These are phyloP conservation scores for Peromyscus nudipes DNA, from an alignment of 2,797 vertebrate genomes.

Conservation along the genomic window DNA sequence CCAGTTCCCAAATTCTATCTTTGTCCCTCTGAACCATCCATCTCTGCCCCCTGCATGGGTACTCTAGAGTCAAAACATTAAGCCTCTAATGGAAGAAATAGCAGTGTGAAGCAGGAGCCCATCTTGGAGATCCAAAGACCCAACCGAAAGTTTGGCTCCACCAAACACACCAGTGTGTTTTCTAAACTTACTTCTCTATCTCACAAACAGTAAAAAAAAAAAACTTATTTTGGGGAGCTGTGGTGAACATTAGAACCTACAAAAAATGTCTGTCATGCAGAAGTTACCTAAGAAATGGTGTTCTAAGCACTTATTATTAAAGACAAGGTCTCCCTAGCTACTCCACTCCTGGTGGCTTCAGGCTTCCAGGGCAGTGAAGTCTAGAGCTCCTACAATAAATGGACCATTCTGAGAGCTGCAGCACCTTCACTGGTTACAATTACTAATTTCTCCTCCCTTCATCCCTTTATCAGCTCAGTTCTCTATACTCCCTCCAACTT, in stretches of 20 bases:
- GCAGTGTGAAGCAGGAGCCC: background rate
- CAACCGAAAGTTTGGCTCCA: slow-evolving; percentile 36
- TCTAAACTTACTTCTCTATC: slow-evolving; percentile 13
- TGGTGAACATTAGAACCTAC: slow-evolving; percentile 12
- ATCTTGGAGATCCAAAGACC: background rate
- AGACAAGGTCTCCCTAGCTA: slow-evolving; percentile 19
- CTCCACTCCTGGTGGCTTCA: background rate
- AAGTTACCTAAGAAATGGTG: background rate
- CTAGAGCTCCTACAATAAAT: background rate
- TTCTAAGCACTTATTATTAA: slow-evolving; percentile 18
- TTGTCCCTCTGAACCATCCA: background rate
- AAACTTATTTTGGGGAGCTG: slow-evolving; percentile 2
- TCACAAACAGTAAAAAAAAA: slow-evolving; percentile 16
- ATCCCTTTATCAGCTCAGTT: slow-evolving; percentile 24
- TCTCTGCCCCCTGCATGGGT: background rate
- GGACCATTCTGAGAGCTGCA: background rate
- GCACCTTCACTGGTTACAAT: slow-evolving; percentile 29
- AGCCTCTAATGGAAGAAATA: background rate
- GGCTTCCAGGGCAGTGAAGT: background rate
- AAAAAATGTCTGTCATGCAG: slow-evolving; percentile 17
- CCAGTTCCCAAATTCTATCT: slow-evolving; percentile 11
- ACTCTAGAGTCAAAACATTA: background rate
- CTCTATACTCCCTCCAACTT: background rate
- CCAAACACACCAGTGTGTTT: slow-evolving; percentile 1
- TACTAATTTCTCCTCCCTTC: slow-evolving; percentile 25